These are phyloP conservation scores for Ips typographus DNA, from an alignment of 1,140 invertebrate genomes.

Conservation along the genomic window DNA sequence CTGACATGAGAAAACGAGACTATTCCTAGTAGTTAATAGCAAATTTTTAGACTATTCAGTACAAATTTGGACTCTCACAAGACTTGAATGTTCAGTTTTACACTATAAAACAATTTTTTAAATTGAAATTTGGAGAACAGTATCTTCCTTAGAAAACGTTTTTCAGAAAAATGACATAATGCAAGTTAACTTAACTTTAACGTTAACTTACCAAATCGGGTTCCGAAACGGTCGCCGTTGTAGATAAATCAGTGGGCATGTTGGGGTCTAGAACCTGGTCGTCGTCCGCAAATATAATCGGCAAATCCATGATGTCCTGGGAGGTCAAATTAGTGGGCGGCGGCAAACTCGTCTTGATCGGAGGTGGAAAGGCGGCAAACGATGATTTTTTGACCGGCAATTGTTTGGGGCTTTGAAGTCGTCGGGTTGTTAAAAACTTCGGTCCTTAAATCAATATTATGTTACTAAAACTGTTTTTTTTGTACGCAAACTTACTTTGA, in stretches of 20 bases:
- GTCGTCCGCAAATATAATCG: conserved; percentile 68
- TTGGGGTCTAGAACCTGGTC: conserved; percentile 55
- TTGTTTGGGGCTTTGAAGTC: conserved; percentile 22
- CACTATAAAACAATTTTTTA: too few species aligned
- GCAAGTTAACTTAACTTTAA: neutral
- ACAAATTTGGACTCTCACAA: too few species aligned
- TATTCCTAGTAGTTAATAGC: too few species aligned
- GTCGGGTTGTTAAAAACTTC: neutral
- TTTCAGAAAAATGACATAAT: too few species aligned
- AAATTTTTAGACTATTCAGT: too few species aligned
- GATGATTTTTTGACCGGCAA: conserved; percentile 38
- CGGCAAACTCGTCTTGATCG: conserved; percentile 37
- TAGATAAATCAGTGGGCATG: conserved; percentile 42
- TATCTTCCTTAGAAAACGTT: too few species aligned
- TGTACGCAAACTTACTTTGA: conserved; percentile 8
- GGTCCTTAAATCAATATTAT: neutral
- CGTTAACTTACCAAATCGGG: conserved; percentile 10
- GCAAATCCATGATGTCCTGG: conserved; percentile 65
- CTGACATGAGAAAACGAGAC: too few species aligned
- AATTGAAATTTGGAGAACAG: too few species aligned
- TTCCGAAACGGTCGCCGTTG: conserved; percentile 1
- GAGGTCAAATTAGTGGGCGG: conserved; percentile 57
- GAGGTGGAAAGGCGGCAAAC: conserved; percentile 23
- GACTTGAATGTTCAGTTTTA: neutral
- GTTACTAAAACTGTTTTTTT: neutral